phyloP scores from a whole-genome alignment of 2,797 vertebrate genomes.

The Premnoplex brunnescens region DNA sequence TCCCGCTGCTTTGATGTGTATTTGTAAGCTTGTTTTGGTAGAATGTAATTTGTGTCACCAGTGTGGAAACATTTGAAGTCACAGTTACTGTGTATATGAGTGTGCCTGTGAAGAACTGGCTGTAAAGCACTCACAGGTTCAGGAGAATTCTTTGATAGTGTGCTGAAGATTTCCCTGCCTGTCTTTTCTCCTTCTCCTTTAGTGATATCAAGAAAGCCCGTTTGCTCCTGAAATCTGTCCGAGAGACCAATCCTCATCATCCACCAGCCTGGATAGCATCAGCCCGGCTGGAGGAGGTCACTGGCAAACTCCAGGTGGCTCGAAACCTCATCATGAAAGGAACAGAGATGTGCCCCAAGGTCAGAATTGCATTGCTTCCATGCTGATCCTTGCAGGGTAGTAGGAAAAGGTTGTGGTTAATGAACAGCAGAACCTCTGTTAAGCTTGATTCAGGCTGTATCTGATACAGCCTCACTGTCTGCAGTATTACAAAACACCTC shows the following conservation, averaged over 20 bases:
- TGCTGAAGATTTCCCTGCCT: background rate
- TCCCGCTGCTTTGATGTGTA: fast-evolving
- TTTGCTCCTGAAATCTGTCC: constrained; percentile 93
- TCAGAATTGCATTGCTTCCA: constrained; percentile 59
- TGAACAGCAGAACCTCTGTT: background rate
- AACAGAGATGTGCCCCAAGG: constrained; percentile 99
- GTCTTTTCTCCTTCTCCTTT: background rate
- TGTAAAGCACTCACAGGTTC: background rate
- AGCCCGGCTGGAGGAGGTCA: constrained; percentile 95
- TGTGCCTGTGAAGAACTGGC: background rate
- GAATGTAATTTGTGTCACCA: background rate
- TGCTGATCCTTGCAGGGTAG: background rate
- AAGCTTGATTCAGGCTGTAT: background rate
- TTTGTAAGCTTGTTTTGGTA: background rate
- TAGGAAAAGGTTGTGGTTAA: background rate
- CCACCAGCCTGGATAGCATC: constrained; percentile 98
- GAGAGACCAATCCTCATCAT: constrained; percentile 97
- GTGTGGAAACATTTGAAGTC: background rate
- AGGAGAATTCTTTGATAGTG: background rate
- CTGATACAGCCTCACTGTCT: background rate
- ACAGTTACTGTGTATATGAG: background rate
- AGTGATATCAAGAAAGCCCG: constrained; percentile 99
- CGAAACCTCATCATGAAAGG: constrained; percentile 99
- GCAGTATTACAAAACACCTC: background rate
- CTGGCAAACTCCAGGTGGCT: constrained; percentile 95